Percentiles rank a stretch among this genome's conserved stretches.
Conservation (phyloP, 37 sponge, comb jelly and placozoan genomes). For the Theonella swinhoei region DNA sequence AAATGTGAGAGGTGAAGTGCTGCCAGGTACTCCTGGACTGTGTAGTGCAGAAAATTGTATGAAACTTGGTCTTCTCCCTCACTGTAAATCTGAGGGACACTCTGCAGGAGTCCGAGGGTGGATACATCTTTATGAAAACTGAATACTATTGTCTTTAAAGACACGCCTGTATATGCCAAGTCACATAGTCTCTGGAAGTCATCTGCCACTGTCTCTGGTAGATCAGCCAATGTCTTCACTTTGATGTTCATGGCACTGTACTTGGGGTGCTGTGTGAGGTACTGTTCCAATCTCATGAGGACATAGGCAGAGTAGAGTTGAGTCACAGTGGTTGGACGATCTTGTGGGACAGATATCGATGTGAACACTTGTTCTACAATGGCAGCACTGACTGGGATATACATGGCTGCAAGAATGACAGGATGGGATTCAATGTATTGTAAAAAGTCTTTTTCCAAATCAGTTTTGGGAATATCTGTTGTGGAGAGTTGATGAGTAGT, state of each 20-base stretch:
- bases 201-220: neutral
- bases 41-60: neutral
- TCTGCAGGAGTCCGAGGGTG: neutral
- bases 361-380: conserved; percentile 6
- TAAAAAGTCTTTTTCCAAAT: no score
- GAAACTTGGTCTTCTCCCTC: neutral
- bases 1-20: conserved; percentile 2
- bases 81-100: neutral
- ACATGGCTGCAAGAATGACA: conserved; percentile 3
- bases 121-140: neutral
- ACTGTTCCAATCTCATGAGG: neutral
- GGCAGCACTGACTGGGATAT: neutral
- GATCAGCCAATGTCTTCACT: neutral
- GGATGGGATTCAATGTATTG: conserved; percentile 9
- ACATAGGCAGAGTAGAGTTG: conserved; percentile 4
- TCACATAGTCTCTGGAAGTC: neutral
- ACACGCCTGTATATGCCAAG: neutral
- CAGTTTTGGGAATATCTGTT: no score
- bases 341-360: neutral
- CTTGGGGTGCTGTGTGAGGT: neutral
- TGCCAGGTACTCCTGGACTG: neutral
- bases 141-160: neutral
- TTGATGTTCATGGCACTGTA: conserved; percentile 1
- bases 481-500: no score
- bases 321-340: conserved; percentile 18